phyloP scores from a whole-genome alignment of 2,797 vertebrate genomes.

The Scarus forsteni region DNA sequence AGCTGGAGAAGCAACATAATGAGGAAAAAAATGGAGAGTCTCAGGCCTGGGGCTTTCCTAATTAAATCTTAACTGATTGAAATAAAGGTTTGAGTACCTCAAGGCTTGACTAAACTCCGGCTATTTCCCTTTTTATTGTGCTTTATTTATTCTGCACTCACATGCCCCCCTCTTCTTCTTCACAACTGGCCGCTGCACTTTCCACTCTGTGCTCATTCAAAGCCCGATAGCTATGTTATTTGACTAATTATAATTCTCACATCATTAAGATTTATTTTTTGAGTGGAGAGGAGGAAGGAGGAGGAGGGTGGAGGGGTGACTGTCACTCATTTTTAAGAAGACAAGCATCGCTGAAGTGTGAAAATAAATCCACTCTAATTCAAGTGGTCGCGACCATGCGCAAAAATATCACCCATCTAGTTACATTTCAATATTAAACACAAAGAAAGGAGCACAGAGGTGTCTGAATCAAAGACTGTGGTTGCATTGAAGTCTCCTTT shows the following conservation, averaged over 20 bases:
- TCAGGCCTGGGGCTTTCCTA: constrained; percentile 88
- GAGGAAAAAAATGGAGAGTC: constrained; percentile 89
- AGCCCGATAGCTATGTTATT: constrained; percentile 90
- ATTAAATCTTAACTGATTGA: constrained; percentile 97
- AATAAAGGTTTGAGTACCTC: constrained; percentile 89
- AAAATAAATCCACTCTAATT: constrained; percentile 89
- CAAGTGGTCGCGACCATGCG: constrained; percentile 86
- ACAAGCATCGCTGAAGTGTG: constrained; percentile 93
- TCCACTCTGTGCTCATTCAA: constrained; percentile 74
- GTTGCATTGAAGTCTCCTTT: neutral
- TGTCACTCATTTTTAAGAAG: constrained; percentile 94
- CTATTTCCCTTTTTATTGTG: constrained; percentile 87
- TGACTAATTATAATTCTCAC: constrained; percentile 88
- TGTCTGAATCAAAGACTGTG: neutral
- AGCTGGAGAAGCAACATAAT: constrained; percentile 91
- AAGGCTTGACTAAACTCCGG: constrained; percentile 89
- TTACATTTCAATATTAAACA: neutral
- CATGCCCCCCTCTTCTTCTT: constrained; percentile 42
- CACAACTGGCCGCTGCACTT: constrained; percentile 62
- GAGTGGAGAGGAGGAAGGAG: constrained; percentile 46
- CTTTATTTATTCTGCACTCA: constrained; percentile 80
- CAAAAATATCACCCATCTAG: constrained; percentile 89
- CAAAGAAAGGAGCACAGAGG: too few species aligned
- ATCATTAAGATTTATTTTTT: constrained; percentile 87
- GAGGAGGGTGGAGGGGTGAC: constrained; percentile 71